Conservation (phyloP, 1,140 invertebrate species). For the Brachionus paranguensis region DNA sequence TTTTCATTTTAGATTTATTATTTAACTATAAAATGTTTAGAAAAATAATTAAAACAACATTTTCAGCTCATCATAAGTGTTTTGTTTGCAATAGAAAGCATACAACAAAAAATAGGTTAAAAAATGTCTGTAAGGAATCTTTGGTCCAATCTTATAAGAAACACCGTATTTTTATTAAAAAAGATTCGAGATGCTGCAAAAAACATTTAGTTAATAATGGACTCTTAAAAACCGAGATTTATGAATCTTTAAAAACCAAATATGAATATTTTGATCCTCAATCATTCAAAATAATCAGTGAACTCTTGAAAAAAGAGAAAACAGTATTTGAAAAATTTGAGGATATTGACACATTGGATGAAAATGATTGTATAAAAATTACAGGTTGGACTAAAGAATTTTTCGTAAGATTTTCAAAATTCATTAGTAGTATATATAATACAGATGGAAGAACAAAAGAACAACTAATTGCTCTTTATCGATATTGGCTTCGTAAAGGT, state of each 20-base stretch:
- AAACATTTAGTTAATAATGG: constrained; percentile 8
- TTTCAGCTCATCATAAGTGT: constrained; percentile 10
- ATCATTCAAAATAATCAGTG: constrained; percentile 17
- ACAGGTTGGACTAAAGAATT: constrained; percentile 11
- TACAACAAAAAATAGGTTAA: constrained; percentile 3
- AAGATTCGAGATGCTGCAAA: constrained; percentile 16
- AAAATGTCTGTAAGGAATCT: constrained; percentile 3
- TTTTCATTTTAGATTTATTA: not conserved
- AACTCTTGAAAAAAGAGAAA: not conserved
- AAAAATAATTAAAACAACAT: constrained; percentile 15
- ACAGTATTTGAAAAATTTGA: constrained; percentile 12
- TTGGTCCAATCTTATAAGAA: constrained; percentile 1
- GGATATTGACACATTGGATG: not conserved
- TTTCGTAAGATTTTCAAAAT: constrained; percentile 1
- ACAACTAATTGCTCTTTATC: constrained; percentile 20
- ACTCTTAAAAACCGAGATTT: not conserved
- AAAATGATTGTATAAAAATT: constrained; percentile 3
- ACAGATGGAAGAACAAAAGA: constrained; percentile 10
- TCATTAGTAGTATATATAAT: constrained; percentile 13
- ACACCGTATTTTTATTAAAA: constrained; percentile 22
- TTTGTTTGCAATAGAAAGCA: constrained; percentile 20
- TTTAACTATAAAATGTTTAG: not conserved
- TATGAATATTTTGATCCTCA: constrained; percentile 1
- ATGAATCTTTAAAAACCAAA: constrained; percentile 16
- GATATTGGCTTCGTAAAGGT: constrained; percentile 12